Conservation (phyloP, 2,113 vertebrate genomes). For the Archocentrus centrarchus region DNA sequence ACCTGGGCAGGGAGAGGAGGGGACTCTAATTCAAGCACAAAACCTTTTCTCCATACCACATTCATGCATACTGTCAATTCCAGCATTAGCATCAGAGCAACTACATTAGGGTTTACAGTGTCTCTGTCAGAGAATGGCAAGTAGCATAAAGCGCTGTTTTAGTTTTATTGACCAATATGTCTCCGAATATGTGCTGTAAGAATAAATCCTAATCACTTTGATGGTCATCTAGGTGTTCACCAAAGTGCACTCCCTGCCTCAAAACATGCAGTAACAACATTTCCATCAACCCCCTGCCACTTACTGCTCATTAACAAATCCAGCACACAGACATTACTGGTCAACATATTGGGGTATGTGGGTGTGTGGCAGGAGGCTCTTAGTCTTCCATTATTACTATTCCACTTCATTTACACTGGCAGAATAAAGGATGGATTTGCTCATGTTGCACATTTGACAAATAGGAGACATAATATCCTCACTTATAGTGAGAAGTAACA, state of each 20-base stretch:
- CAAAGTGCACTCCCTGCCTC: background rate
- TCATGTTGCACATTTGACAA: background rate
- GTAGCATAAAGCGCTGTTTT: background rate
- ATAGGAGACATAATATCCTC: background rate
- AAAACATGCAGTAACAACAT: slow-evolving; percentile 3
- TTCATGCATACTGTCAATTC: background rate
- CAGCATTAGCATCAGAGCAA: background rate
- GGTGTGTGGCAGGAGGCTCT: slow-evolving; percentile 9
- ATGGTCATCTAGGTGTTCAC: background rate
- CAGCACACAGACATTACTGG: background rate
- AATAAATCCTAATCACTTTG: background rate
- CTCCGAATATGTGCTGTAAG: background rate
- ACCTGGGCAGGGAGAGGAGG: slow-evolving; percentile 50
- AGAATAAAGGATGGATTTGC: background rate
- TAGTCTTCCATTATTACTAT: background rate
- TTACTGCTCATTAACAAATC: slow-evolving; percentile 7
- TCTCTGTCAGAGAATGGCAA: background rate
- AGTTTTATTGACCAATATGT: background rate
- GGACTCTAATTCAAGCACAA: background rate
- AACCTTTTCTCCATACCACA: background rate
- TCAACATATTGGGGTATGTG: background rate
- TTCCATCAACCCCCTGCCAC: background rate
- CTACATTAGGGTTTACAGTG: background rate
- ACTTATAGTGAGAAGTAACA: background rate
- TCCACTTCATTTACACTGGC: background rate